These are phyloP conservation scores for Dermolepida albohirtum DNA, from an alignment of 2,888 invertebrate genomes.

Conservation along the genomic window DNA sequence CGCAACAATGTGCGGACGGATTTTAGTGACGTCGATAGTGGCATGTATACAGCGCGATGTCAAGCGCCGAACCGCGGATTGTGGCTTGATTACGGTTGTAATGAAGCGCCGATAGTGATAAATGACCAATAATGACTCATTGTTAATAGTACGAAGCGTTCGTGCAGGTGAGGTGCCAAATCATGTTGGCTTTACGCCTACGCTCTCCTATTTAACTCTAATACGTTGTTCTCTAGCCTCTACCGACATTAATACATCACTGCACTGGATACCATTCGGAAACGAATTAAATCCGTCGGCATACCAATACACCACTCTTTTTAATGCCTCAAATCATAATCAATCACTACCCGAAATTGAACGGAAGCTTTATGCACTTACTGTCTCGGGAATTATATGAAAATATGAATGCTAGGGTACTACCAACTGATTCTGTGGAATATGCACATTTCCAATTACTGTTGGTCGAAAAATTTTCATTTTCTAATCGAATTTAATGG, in stretches of 20 bases:
- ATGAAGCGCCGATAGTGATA: constrained; percentile 62
- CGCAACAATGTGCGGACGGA: constrained; percentile 60
- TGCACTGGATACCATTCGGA: not conserved
- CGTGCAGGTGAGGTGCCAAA: constrained; percentile 57
- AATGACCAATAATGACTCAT: constrained; percentile 61
- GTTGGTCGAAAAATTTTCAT: too few relatives aligned
- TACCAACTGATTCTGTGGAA: too few relatives aligned
- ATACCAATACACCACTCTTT: not conserved
- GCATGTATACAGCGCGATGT: too few relatives aligned
- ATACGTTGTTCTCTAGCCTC: not conserved
- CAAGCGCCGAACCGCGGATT: constrained; percentile 48
- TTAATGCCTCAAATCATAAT: constrained; percentile 14
- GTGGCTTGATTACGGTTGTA: constrained; percentile 60
- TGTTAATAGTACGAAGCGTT: constrained; percentile 57
- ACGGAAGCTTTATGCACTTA: constrained; percentile 9
- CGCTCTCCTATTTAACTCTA: constrained; percentile 9
- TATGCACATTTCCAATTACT: too few relatives aligned
- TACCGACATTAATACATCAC: constrained; percentile 5
- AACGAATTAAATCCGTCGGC: constrained; percentile 23
- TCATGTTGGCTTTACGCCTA: constrained; percentile 48
- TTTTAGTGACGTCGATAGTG: constrained; percentile 50
- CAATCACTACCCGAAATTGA: constrained; percentile 22
- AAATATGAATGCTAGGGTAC: too few relatives aligned
- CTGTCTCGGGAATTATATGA: not conserved
- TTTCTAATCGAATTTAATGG: too few relatives aligned